These are phyloP conservation scores for Synergus laeviventris DNA, from an alignment of 2,888 invertebrate genomes.

Conservation along the genomic window DNA sequence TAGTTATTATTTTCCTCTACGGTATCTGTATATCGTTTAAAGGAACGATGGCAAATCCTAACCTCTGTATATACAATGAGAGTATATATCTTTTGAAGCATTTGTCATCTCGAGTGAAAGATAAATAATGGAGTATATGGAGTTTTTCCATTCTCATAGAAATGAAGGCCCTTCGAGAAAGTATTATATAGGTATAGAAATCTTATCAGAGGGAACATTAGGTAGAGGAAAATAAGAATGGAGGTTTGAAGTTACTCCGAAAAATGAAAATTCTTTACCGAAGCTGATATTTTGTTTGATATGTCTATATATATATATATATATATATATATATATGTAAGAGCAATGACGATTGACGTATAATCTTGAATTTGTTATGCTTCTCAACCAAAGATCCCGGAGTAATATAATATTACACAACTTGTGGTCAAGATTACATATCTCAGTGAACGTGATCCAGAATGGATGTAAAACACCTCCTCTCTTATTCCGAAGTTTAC, in stretches of 20 bases:
- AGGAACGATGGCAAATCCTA: neutral
- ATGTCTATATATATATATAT: neutral
- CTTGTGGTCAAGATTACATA: conserved; percentile 45
- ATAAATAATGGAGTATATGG: too few relatives aligned
- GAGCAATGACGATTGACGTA: neutral
- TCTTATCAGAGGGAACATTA: neutral
- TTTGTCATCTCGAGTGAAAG: neutral
- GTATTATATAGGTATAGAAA: neutral
- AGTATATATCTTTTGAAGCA: too few relatives aligned
- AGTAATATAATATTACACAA: conserved; percentile 53
- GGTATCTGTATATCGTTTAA: too few relatives aligned
- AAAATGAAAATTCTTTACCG: too few relatives aligned
- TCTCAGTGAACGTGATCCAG: conserved; percentile 48
- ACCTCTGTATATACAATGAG: neutral
- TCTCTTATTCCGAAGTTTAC: conserved; percentile 64
- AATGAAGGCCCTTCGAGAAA: neutral
- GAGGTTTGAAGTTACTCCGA: neutral
- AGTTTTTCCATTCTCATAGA: neutral
- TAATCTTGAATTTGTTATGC: neutral
- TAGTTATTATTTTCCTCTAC: neutral
- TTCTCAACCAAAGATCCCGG: conserved; percentile 43
- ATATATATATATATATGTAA: neutral
- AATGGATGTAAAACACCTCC: conserved; percentile 55
- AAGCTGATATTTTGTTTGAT: neutral
- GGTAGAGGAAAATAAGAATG: neutral